Conservation (phyloP, 2,113 vertebrate genomes). For the Sander vitreus region DNA sequence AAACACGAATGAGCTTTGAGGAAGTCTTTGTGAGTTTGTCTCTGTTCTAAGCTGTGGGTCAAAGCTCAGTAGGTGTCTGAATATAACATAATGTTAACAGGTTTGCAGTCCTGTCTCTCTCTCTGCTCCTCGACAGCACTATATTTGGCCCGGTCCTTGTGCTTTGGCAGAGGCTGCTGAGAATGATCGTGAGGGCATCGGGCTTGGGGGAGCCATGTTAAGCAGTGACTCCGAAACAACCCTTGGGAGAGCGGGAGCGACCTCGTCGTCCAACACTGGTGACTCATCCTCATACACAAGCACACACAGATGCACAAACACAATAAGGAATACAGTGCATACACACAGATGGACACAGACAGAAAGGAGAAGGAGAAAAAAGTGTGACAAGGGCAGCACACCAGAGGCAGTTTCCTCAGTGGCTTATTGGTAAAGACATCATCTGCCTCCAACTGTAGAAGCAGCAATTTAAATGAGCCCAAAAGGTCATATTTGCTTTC, state of each 20-base stretch:
- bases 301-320: constrained; percentile 9
- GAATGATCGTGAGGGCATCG: constrained; percentile 28
- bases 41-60: constrained; percentile 35
- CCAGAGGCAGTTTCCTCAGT: constrained; percentile 45
- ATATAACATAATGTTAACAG: constrained; percentile 37
- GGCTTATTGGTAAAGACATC: constrained; percentile 56
- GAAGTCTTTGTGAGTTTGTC: constrained; percentile 22
- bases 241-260: constrained; percentile 50
- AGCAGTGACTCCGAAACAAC: constrained; percentile 65
- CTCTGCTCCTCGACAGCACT: constrained; percentile 54
- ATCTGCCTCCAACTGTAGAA: constrained; percentile 47
- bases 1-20: constrained; percentile 28
- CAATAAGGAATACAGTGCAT: constrained; percentile 31
- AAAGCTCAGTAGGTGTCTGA: constrained; percentile 35
- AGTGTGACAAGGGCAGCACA: constrained; percentile 52
- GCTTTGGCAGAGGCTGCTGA: constrained; percentile 47
- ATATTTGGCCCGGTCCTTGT: constrained; percentile 30
- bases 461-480: constrained; percentile 62
- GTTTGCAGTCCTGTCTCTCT: constrained; percentile 14
- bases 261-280: constrained; percentile 49
- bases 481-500: constrained; percentile 72
- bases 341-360: constrained; percentile 33
- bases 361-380: constrained; percentile 15
- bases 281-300: constrained; percentile 64
- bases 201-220: constrained; percentile 41